These are phyloP conservation scores for Nomada ferruginata DNA, from an alignment of 2,888 invertebrate genomes.

Conservation along the genomic window DNA sequence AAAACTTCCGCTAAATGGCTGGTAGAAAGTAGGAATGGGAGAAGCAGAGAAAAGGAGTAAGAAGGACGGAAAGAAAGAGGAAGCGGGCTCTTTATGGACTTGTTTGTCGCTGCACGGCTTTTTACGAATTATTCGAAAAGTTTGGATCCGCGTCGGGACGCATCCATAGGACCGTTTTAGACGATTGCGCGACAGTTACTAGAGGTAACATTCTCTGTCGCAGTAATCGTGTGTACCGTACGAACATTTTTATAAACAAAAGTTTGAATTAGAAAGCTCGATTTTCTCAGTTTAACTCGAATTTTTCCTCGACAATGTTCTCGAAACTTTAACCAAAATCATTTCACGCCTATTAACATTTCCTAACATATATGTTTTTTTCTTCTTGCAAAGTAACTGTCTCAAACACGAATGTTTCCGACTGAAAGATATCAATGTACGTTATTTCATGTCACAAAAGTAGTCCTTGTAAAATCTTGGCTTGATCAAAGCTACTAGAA, in stretches of 20 bases:
- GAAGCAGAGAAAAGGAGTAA: constrained; percentile 17
- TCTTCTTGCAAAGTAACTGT: too few species aligned
- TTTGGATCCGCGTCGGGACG: constrained; percentile 69
- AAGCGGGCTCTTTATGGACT: constrained; percentile 77
- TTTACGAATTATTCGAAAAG: constrained; percentile 78
- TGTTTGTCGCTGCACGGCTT: constrained; percentile 77
- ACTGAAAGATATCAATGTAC: too few species aligned
- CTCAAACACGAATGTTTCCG: too few species aligned
- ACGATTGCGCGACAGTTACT: constrained; percentile 63
- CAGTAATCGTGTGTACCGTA: constrained; percentile 54
- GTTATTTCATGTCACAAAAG: too few species aligned
- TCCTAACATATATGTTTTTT: too few species aligned
- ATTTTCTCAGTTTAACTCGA: not conserved
- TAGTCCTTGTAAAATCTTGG: too few species aligned
- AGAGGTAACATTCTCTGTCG: constrained; percentile 61
- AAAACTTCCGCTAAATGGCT: constrained; percentile 70
- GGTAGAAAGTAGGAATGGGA: constrained; percentile 46
- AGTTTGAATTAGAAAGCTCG: not conserved
- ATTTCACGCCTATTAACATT: too few species aligned
- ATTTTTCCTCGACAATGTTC: not conserved
- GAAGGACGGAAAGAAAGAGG: constrained; percentile 41
- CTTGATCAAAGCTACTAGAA: too few species aligned
- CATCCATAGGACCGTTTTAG: constrained; percentile 65
- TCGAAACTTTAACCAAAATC: too few species aligned
- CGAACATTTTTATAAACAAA: constrained; percentile 43